phyloP scores from a whole-genome alignment of 2,113 vertebrate genomes.

The Delphinapterus leucas region DNA sequence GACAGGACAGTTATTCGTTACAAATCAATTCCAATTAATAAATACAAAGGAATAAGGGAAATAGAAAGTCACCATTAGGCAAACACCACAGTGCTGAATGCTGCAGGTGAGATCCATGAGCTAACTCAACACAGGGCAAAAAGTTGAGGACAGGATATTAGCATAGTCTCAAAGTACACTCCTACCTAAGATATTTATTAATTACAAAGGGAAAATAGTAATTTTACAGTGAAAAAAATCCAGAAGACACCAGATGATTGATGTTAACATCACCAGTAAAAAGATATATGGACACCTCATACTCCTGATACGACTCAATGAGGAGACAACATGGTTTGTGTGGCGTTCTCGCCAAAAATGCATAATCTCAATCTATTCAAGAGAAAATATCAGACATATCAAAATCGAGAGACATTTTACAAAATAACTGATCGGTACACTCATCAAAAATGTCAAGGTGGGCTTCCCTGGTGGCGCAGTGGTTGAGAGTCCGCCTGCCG shows the following conservation, averaged over 20 bases:
- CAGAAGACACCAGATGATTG: not conserved
- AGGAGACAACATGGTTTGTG: not conserved
- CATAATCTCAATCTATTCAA: not conserved
- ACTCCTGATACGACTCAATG: not conserved
- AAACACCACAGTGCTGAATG: not conserved
- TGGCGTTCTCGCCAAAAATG: conserved; percentile 6
- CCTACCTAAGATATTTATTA: conserved; percentile 1
- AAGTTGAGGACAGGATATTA: not conserved
- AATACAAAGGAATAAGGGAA: not conserved
- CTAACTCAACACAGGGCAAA: not conserved
- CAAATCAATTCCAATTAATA: conserved; percentile 34
- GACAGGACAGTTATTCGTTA: not conserved
- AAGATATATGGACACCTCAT: not conserved
- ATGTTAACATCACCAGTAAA: conserved; percentile 4
- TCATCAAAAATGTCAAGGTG: conserved; percentile 30
- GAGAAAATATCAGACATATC: not conserved
- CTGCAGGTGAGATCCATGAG: not conserved
- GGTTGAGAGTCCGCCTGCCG: too few species aligned
- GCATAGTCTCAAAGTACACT: not conserved
- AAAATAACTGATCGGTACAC: conserved; percentile 8
- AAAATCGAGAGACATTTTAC: conserved; percentile 33
- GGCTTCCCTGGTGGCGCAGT: too few species aligned
- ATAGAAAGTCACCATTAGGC: not conserved
- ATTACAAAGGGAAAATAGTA: not conserved
- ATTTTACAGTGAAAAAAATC: not conserved